Evolutionary conservation across 2,888 invertebrate genomes (phyloP), one percentile per base, ranked within the genome.

Genomic region (Epinotia bilunana): DNA sequence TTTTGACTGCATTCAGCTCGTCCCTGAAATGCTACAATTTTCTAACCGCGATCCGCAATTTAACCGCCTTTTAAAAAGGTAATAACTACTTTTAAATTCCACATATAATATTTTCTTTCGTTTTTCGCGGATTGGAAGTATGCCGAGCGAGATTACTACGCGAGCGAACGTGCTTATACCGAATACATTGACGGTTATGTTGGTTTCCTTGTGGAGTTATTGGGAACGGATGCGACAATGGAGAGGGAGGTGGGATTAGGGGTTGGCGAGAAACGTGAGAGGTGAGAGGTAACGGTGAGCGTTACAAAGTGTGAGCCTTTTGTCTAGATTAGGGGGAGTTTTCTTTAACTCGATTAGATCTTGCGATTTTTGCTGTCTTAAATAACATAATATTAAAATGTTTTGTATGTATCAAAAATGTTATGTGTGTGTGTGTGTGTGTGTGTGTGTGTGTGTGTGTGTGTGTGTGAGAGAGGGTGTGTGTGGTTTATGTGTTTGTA

Each of bases 291-390:
- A 86, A 89, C 89, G 89, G 88, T 92, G 92, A 93, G 93, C 90
- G 92, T 91, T 92, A 93, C 92, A 93, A 93, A 93, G 91, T 92
- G 93, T 85, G 92, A 91, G 91, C 90, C 93, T 93, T 93, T 93
- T 93, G 93, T 93, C 91, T 91, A 83, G 84, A 83, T 88, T 89
- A 92, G 85, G 86, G 89, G 77, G 72, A 69, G 79, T 79, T 90
- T 87, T 79, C 76, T 23, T 67, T 77, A 67, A 7, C 75, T 79
- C 83, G 86, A 76, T 57, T 55, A 39, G 6, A 11, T 46, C 68
- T 43, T 7, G 16, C 13, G 18, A 43, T 53, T 69, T 46, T 46
- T 16, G 49, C 6, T 58, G 13, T 13, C 46, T 46, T 9, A 39
- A 39, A 9, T 9, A 0, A 39, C 39, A 39, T 9, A 9, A 39